Conservation (phyloP, 2,797 vertebrate genomes). For the Acanthis flammea region DNA sequence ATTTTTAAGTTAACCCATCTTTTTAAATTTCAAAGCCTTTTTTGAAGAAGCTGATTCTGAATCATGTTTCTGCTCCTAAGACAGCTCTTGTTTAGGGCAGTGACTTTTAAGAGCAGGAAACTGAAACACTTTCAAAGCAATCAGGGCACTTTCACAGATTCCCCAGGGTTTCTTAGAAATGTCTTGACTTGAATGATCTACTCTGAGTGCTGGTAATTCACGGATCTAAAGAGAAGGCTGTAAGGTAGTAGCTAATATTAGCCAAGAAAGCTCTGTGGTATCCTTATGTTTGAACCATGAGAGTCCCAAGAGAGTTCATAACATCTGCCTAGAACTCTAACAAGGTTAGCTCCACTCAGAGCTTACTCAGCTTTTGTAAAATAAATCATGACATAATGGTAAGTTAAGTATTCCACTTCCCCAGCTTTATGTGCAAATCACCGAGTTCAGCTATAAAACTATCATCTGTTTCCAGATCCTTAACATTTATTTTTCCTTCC, state of each 20-base stretch:
- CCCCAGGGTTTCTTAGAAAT: neutral
- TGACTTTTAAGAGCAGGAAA: neutral
- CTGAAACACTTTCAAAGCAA: neutral
- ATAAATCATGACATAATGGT: neutral
- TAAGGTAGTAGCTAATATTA: neutral
- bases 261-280: neutral
- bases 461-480: neutral
- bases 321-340: neutral
- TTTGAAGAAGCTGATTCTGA: neutral
- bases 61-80: neutral
- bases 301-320: neutral
- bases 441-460: neutral
- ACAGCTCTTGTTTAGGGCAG: neutral
- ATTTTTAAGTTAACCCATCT: neutral
- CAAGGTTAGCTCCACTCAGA: neutral
- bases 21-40: neutral
- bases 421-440: neutral
- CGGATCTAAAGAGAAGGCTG: neutral
- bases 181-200: neutral
- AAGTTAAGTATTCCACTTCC: neutral
- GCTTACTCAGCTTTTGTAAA: neutral
- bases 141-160: neutral
- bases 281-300: neutral
- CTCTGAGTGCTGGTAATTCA: neutral
- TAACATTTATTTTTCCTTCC: neutral